Evolutionary conservation across 2,113 vertebrate species (phyloP).

Genomic region (Anseranas semipalmata): DNA sequence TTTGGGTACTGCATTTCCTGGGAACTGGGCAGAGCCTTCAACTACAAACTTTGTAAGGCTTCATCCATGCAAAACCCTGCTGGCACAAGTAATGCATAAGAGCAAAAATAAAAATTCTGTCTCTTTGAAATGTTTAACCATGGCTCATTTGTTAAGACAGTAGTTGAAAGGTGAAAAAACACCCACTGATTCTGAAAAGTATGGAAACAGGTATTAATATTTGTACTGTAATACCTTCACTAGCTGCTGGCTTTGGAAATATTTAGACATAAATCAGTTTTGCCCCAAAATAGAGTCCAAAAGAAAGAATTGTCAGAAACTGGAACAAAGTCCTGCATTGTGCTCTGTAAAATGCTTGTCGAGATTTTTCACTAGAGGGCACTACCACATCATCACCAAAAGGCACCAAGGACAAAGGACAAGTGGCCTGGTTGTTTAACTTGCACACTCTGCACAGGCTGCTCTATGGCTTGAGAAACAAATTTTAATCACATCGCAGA

Average conservation of each 20-base stretch:
- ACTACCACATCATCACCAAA: slow-evolving; percentile 88
- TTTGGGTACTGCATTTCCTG: slow-evolving; percentile 37
- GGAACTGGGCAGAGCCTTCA: slow-evolving; percentile 38
- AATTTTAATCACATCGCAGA: slow-evolving; percentile 40
- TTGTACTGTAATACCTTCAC: background rate
- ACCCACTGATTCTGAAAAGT: background rate
- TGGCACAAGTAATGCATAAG: slow-evolving; percentile 4
- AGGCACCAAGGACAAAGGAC: slow-evolving; percentile 74
- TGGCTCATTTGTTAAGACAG: background rate
- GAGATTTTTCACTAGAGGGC: slow-evolving; percentile 91
- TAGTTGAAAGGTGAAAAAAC: slow-evolving; percentile 13
- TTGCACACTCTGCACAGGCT: background rate
- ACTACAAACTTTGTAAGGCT: slow-evolving; percentile 55
- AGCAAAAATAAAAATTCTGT: slow-evolving; percentile 49
- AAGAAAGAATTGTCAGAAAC: background rate
- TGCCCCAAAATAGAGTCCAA: slow-evolving; percentile 11
- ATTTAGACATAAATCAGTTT: slow-evolving; percentile 22
- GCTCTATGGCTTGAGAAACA: background rate
- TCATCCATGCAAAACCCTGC: slow-evolving; percentile 66
- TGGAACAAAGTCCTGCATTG: background rate
- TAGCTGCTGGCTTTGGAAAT: slow-evolving; percentile 40
- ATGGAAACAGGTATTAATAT: background rate
- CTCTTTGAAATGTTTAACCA: slow-evolving; percentile 14
- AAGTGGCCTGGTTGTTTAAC: slow-evolving; percentile 52
- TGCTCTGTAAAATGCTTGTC: background rate